phyloP scores from a whole-genome alignment of 1,140 invertebrate species.

The Drosophila micromelanica region DNA sequence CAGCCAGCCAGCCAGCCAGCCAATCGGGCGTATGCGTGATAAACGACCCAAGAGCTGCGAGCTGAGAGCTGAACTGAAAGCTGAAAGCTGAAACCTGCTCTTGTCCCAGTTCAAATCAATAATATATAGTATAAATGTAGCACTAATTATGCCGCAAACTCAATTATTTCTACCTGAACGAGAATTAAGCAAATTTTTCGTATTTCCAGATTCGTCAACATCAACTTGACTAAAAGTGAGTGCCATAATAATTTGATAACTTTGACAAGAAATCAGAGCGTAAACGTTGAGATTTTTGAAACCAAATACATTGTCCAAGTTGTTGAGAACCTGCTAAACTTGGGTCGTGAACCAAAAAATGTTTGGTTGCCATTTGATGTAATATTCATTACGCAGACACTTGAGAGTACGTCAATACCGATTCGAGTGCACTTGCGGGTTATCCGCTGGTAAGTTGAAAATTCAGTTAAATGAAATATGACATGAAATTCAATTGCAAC shows the following conservation, averaged over 20 bases:
- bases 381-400: slow-evolving; percentile 33
- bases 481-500: slow-evolving; percentile 19
- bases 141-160: background rate
- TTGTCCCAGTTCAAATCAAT: slow-evolving; percentile 1
- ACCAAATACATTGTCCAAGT: background rate
- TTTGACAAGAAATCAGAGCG: background rate
- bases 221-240: background rate
- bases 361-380: slow-evolving; percentile 19
- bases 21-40: slow-evolving; percentile 48
- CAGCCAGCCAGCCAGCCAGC: slow-evolving; percentile 2
- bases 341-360: slow-evolving; percentile 23
- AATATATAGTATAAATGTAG: background rate
- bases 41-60: background rate
- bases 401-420: slow-evolving; percentile 21
- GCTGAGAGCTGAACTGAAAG: background rate
- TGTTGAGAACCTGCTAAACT: slow-evolving; percentile 1
- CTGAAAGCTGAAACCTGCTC: background rate
- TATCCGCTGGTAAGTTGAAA: background rate
- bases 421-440: slow-evolving; percentile 1
- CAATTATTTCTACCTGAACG: background rate
- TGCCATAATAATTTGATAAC: background rate
- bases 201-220: background rate
- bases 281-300: background rate
- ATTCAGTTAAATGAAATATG: slow-evolving; percentile 27
- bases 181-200: background rate